These are phyloP conservation scores for Drosophila chauvacae DNA, from an alignment of 1,140 invertebrate species.

Conservation along the genomic window DNA sequence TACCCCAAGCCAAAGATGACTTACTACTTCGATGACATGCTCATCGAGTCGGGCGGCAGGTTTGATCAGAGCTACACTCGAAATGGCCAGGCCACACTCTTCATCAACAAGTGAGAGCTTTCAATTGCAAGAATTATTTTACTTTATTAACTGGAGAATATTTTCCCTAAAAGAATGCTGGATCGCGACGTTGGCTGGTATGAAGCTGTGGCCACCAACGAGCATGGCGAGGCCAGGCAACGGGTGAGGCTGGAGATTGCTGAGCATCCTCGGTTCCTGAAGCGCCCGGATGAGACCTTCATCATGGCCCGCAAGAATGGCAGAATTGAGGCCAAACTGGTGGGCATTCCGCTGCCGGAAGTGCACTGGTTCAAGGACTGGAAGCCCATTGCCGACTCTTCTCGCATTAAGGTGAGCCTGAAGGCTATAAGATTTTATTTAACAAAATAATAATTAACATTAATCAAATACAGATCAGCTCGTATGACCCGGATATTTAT, in stretches of 20 bases:
- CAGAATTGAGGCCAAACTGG: slow-evolving; percentile 93
- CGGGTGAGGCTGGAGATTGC: slow-evolving; percentile 93
- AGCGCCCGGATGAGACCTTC: slow-evolving; percentile 92
- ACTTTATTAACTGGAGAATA: not conserved
- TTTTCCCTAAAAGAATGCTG: slow-evolving; percentile 88
- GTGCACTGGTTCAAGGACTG: slow-evolving; percentile 99
- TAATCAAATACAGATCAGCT: slow-evolving; percentile 88
- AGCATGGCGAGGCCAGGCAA: slow-evolving; percentile 95
- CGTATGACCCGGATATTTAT: slow-evolving; percentile 93
- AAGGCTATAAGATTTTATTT: not conserved
- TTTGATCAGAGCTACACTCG: slow-evolving; percentile 94
- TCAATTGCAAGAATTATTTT: not conserved
- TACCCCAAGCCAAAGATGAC: slow-evolving; percentile 96
- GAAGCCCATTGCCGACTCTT: slow-evolving; percentile 93
- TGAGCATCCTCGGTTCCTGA: slow-evolving; percentile 95
- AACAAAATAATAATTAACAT: no score
- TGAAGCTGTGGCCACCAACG: slow-evolving; percentile 96
- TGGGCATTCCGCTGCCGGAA: slow-evolving; percentile 95
- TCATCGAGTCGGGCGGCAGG: slow-evolving; percentile 91
- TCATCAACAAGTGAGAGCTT: slow-evolving; percentile 90
- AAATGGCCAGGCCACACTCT: slow-evolving; percentile 94
- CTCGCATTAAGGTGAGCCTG: slow-evolving; percentile 89
- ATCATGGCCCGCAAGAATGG: slow-evolving; percentile 90
- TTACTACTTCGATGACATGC: slow-evolving; percentile 93
- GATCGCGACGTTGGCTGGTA: slow-evolving; percentile 96